Percentiles rank a stretch among this genome's conserved stretches.
Evolutionary conservation across 2,888 invertebrate species (phyloP).

Genomic region (Thymelicus acteon): DNA sequence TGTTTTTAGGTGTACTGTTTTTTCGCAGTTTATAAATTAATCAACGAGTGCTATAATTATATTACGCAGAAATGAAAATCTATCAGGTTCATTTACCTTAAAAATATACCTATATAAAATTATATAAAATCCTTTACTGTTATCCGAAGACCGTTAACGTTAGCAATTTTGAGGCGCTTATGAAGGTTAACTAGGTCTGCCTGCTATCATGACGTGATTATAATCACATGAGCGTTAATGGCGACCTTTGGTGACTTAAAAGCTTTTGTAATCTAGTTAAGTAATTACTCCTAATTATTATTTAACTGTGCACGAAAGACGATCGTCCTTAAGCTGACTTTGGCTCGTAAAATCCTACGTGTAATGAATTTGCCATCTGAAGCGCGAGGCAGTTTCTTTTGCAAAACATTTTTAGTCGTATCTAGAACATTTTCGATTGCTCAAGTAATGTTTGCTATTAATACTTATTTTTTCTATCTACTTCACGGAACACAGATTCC

Average conservation of each 20-base stretch:
- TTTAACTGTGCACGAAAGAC: slow-evolving; percentile 3
- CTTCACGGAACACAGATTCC: too few relatives aligned
- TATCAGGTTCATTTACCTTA: too few relatives aligned
- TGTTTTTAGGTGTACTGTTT: too few relatives aligned
- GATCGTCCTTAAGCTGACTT: not conserved
- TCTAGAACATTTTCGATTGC: too few relatives aligned
- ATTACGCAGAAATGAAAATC: too few relatives aligned
- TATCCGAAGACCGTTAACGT: not conserved
- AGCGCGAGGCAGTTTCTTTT: too few relatives aligned
- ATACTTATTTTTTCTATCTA: too few relatives aligned
- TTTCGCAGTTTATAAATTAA: too few relatives aligned
- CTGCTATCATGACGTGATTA: slow-evolving; percentile 1
- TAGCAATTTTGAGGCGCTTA: not conserved
- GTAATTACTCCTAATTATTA: slow-evolving; percentile 2
- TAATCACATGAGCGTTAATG: slow-evolving; percentile 1
- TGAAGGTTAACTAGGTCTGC: slow-evolving; percentile 1
- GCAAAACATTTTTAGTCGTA: too few relatives aligned
- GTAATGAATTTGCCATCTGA: too few relatives aligned
- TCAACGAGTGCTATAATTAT: too few relatives aligned
- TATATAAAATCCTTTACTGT: not conserved
- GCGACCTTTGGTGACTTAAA: slow-evolving; percentile 6
- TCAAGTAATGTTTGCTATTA: too few relatives aligned
- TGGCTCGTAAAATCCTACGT: not conserved
- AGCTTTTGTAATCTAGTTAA: slow-evolving; percentile 7
- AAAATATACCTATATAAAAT: not conserved